phyloP scores from a whole-genome alignment of 2,113 vertebrate species.

The Nothoprocta perdicaria region DNA sequence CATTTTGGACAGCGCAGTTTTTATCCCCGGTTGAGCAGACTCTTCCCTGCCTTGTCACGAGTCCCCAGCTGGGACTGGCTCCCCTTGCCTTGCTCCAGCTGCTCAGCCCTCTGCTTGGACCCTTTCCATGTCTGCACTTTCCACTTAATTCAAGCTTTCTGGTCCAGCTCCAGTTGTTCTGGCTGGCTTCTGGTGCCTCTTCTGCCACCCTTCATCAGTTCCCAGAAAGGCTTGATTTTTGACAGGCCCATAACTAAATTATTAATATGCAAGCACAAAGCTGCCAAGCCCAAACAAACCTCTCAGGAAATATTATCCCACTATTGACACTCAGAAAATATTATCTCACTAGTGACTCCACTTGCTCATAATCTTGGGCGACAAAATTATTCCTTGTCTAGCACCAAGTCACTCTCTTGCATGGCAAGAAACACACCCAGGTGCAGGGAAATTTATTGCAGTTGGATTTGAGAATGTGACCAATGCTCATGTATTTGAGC shows the following conservation, averaged over 20 bases:
- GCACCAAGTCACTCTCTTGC: background rate
- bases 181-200: background rate
- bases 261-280: background rate
- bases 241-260: background rate
- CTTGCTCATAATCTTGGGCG: background rate
- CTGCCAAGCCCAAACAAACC: background rate
- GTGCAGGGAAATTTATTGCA: background rate
- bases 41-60: rapidly evolving
- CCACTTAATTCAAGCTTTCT: background rate
- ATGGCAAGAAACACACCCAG: rapidly evolving
- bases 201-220: background rate
- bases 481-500: rapidly evolving
- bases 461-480: background rate
- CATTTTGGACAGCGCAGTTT: background rate
- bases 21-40: background rate
- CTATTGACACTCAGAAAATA: rapidly evolving
- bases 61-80: background rate
- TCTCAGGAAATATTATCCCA: background rate
- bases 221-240: background rate
- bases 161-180: background rate
- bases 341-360: background rate
- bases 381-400: rapidly evolving
- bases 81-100: background rate
- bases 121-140: background rate
- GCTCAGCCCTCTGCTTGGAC: slow-evolving; percentile 4